Evolutionary conservation across 2,888 invertebrate species (phyloP), one percentile per base, ranked within the genome.

Genomic region (Leptinotarsa juncta): DNA sequence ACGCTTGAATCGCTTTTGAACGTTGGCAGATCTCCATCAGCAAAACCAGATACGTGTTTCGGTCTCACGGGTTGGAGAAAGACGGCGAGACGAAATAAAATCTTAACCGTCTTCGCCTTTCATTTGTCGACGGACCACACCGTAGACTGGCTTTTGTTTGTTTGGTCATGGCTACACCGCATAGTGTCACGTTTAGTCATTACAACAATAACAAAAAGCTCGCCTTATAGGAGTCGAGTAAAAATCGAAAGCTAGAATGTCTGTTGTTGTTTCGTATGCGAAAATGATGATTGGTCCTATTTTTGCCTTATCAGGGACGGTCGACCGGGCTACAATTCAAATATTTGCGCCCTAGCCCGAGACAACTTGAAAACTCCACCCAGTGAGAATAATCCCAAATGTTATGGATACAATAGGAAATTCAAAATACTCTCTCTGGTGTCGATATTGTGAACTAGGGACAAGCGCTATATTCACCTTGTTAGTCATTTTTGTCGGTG

Each of bases 101-200:
- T 62, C 62, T 32, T 42, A 62, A 32, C 42, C 62, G 62, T 62
- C 62, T 62, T 62, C 32, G 26, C 62, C 62, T 32, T 62, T 62
- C 62, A 74, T 70, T 69, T 74, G 74, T 72, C 74, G 69, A 77
- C 78, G 78, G 77, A 77, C 78, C 76, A 77, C 78, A 78, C 76
- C 76, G 79, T 73, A 75, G 75, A 75, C 75, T 72, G 74, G 72
- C 76, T 69, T 79, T 82, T 82, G 81, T 82, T 82, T 82, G 81
- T 82, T 82, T 82, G 82, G 80, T 79, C 76, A 78, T 78, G 80
- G 78, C 75, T 79, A 79, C 78, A 80, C 81, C 78, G 81, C 82
- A 82, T 82, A 82, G 78, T 80, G 74, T 82, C 82, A 82, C 82
- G 82, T 82, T 81, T 81, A 78, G 81, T 81, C 82, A 82, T 82